phyloP scores from a whole-genome alignment of 2,113 vertebrate genomes.

The Pseudorectes ferrugineus region DNA sequence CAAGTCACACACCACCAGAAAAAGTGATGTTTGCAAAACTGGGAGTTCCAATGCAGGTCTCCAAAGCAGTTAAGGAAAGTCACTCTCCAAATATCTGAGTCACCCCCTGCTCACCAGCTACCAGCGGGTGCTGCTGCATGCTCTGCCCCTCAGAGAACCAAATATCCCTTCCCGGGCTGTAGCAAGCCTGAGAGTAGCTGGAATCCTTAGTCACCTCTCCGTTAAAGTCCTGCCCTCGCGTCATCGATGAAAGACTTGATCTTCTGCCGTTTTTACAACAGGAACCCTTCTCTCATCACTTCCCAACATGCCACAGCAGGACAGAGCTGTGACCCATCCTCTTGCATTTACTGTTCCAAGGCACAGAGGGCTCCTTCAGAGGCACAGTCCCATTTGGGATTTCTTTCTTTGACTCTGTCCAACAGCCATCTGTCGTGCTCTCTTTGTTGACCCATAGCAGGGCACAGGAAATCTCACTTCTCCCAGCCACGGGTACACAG shows the following conservation, averaged over 20 bases:
- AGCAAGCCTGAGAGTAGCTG: background rate
- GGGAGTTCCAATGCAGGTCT: background rate
- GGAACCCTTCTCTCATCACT: conserved; percentile 37
- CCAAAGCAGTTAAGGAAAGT: background rate
- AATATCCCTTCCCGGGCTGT: background rate
- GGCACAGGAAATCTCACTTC: background rate
- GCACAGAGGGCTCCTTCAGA: background rate
- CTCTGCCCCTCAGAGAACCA: background rate
- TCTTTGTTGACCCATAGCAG: background rate
- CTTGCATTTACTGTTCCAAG: background rate
- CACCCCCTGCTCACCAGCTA: background rate
- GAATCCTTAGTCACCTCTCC: background rate
- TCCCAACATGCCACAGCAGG: background rate
- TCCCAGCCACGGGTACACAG: background rate
- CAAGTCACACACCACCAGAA: background rate
- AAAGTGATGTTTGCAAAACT: background rate
- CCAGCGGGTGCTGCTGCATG: rapidly evolving
- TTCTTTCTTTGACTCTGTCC: background rate
- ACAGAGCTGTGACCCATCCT: background rate
- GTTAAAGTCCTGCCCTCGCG: background rate
- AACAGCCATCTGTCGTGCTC: background rate
- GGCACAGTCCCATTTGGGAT: background rate
- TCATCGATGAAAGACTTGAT: background rate
- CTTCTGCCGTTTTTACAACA: background rate
- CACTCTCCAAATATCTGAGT: background rate